Base-by-base conservation (phyloP, 2,113 vertebrate species). In the Cyphomyrus discorhynchus region DNA sequence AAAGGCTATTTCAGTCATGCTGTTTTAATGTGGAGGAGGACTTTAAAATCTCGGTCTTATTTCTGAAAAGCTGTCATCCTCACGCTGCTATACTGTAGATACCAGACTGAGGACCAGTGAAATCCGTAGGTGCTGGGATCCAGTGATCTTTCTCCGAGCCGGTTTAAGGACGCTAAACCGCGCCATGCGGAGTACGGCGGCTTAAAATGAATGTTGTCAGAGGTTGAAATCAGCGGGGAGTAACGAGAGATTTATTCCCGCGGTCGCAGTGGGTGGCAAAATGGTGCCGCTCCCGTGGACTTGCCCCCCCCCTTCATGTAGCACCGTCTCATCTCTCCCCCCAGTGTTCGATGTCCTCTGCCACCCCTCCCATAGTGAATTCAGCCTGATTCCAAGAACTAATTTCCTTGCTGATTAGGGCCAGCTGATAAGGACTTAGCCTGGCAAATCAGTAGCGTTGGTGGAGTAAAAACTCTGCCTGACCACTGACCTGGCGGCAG, bases 361-460 rank as follows among this genome's bases (percentile, higher is more conserved):
- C n/a, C 85, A 86, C 85, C 85, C 85, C 84, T 47, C 82, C 82
- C 82, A 45, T 10, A 84, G 42, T 45, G 39, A 45, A 84, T 84
- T 84, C 82, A 46, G 82, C 82, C 82, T 84, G 39, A 24, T 52
- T 86, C 46, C 85, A 86, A 50, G 24, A 86, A 52, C 85, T 52
- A 86, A 84, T 86, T 86, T 86, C 47, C 85, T 31, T 53, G 39
- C 82, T 86, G 46, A 53, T 53, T 52, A 47, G 46, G 47, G 24
- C 85, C 49, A 50, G 24, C 49, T 86, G 85, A 86, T 19, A 86
- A 47, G 49, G 49, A 45, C 49, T 50, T 53, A 86, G 85, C 49
- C 49, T 52, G 85, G 49, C n/a, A 86, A 52, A 52, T 52, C 6
- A 27, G 49, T 52, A 50, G 46, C 27, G 0, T 24, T 84, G 82